A percentile compares a stretch with the other conserved stretches of the same genome.
These are phyloP conservation scores for Solea solea DNA, from an alignment of 2,113 vertebrate species.

Conservation along the genomic window DNA sequence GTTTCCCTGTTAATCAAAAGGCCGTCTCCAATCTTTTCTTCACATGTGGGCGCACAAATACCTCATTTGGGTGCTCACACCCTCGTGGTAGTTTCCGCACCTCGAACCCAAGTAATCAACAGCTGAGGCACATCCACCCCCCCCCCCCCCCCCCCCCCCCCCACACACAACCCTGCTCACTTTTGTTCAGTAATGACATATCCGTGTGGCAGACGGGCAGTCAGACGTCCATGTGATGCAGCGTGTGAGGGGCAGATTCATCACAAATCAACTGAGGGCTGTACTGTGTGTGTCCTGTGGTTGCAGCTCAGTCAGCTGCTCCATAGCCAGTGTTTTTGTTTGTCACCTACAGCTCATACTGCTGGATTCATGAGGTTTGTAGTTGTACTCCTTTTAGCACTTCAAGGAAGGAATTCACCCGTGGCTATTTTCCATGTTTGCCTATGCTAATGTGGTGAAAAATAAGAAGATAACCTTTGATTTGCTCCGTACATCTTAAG, in stretches of 20 bases:
- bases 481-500: too few species aligned
- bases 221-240: constrained; percentile 40
- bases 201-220: constrained; percentile 35
- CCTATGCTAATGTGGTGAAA: too few species aligned
- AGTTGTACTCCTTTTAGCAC: too few species aligned
- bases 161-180: background rate
- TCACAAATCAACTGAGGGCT: constrained; percentile 20
- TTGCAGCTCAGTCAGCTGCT: background rate
- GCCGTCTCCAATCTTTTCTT: constrained; percentile 26
- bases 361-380: background rate
- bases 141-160: constrained; percentile 6
- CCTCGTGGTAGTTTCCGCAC: constrained; percentile 57
- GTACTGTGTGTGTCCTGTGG: constrained; percentile 6
- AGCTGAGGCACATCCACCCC: constrained; percentile 7
- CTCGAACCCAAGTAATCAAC: constrained; percentile 47
- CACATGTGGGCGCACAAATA: constrained; percentile 16
- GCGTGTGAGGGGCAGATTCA: constrained; percentile 18
- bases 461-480: too few species aligned
- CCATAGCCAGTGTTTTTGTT: background rate
- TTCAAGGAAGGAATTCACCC: too few species aligned
- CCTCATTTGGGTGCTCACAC: constrained; percentile 32
- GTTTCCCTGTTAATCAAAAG: constrained; percentile 30
- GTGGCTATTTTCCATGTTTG: too few species aligned
- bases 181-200: constrained; percentile 25
- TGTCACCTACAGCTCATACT: background rate